Base-by-base conservation (phyloP, 2,888 invertebrate species). In the Rhorus exstirpatorius region DNA sequence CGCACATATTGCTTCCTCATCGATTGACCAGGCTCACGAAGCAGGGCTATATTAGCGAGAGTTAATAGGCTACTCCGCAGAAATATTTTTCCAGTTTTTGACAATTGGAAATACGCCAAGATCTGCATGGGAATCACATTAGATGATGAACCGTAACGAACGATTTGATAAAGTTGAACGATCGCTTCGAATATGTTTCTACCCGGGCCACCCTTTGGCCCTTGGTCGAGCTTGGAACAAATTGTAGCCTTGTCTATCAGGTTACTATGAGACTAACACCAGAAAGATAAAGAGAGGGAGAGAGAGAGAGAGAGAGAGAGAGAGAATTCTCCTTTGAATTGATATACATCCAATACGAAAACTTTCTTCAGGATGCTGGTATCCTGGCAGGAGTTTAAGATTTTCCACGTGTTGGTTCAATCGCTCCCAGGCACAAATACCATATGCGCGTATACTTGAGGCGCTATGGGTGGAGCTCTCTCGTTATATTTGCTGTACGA, bases 371-470 rank as follows among this genome's bases (percentile, higher is more conserved):
- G 61, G 60, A 71, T 86, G 75, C 86, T 90, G 86, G 2, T 81
- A 82, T 85, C 89, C 90, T 89, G 89, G 86, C 84, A 88, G 19
- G 49, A 61, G 44, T 81, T 71, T 60, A 81, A 84, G 82, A 86
- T 79, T 84, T 86, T 87, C 88, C 88, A 89, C 88, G 89, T 90
- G 88, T 90, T 88, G 86, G 87, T 86, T 86, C 70, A 46, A 78
- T 12, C 41, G 10, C 31, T 75, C 38, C 58, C 74, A 51, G 55
- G 58, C 80, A 84, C 79, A 60, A 75, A 85, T 80, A 84, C 77
- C 79, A 31, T 60, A 58, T 35, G 19, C 53, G 24, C 46, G 31
- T 65, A 44, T 65, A 44, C 44, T 46, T 12, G 17, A 38, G 8
- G 24, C 38, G 53, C 53, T 31, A 2, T 65, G 24, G 21, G 38